Base-by-base conservation (phyloP, 2,888 invertebrate genomes). In the Netelia melanura region DNA sequence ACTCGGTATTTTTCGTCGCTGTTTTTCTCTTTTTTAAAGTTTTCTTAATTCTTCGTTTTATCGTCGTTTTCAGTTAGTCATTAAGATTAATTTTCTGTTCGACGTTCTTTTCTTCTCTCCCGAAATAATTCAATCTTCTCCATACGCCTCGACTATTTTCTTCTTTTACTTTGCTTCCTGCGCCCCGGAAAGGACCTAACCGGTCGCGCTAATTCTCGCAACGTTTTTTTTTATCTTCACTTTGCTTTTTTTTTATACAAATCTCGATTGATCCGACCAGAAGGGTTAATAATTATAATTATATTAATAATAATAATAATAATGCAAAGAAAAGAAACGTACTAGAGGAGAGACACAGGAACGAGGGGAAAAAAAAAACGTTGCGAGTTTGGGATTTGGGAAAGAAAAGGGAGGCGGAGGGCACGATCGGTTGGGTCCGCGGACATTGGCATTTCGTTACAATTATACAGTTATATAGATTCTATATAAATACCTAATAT, bases 401-500 rank as follows among this genome's bases (percentile, higher is more conserved):
- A 30, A 30, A 30, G 3, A 30, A 30, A 30, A 5, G 6, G 30
- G 30, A 0, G 6, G 30, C 5, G 5, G 5, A 5, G 30, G 87
- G 83, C 87, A 81, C 91, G 91, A 88, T 88, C 89, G 89, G 88
- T 89, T 92, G 87, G 91, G 92, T 90, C 90, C 91, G 86, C 90
- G 91, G 91, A 92, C 91, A 90, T 93, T 93, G 93, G 92, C 93
- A 92, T 93, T 93, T 93, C 90, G 90, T 93, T 93, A 93, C 90
- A 93, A 92, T 93, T 92, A 93, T 93, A 92, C 91, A 93, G 91
- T 91, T 93, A 92, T 91, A 93, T 93, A 93, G 92, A 93, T 93
- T 93, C 93, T 93, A 93, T 93, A 93, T 93, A 93, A 93, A 93
- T 93, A 93, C 91, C 92, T 93, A 93, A 91, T 93, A 93, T 93